Percentiles rank a stretch among this genome's conserved stretches.
These are phyloP conservation scores for Cremastinae sp. DNA, from an alignment of 2,888 invertebrate species.

Conservation along the genomic window DNA sequence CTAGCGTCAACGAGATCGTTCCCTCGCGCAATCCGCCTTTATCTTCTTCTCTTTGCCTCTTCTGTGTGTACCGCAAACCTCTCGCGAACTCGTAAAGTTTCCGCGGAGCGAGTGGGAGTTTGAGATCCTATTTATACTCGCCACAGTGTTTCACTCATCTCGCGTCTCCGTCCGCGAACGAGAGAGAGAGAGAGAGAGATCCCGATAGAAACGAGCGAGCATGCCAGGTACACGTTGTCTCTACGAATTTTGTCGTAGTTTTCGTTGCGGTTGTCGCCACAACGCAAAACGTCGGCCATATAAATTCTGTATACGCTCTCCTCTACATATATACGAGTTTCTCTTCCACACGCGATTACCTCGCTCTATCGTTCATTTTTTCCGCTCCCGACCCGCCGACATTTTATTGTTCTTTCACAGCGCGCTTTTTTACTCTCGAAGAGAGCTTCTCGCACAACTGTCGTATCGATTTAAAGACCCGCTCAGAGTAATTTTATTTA, in stretches of 20 bases:
- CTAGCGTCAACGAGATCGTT: slow-evolving; percentile 54
- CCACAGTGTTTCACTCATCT: slow-evolving; percentile 35
- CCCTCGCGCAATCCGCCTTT: slow-evolving; percentile 34
- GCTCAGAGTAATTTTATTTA: no score
- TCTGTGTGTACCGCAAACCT: slow-evolving; percentile 42
- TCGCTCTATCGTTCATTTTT: slow-evolving; percentile 16
- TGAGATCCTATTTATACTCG: slow-evolving; percentile 58
- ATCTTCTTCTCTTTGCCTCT: neutral
- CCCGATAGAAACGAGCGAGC: slow-evolving; percentile 33
- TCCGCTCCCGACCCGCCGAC: neutral
- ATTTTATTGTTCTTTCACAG: neutral
- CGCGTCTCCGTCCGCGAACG: neutral
- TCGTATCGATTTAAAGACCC: no score
- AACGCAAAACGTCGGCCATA: slow-evolving; percentile 7
- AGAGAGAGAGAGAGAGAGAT: neutral
- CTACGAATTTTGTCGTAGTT: slow-evolving; percentile 31
- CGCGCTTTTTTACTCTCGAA: no score
- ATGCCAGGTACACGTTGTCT: slow-evolving; percentile 27
- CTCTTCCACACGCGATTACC: slow-evolving; percentile 5
- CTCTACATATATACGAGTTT: neutral
- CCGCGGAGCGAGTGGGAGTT: slow-evolving; percentile 38
- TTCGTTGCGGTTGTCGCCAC: slow-evolving; percentile 28
- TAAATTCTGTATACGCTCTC: slow-evolving; percentile 5
- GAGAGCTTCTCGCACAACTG: no score
- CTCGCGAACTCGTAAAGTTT: slow-evolving; percentile 57